These are phyloP conservation scores for Capreolus pygargus DNA, from an alignment of 2,113 vertebrate genomes.

Conservation along the genomic window DNA sequence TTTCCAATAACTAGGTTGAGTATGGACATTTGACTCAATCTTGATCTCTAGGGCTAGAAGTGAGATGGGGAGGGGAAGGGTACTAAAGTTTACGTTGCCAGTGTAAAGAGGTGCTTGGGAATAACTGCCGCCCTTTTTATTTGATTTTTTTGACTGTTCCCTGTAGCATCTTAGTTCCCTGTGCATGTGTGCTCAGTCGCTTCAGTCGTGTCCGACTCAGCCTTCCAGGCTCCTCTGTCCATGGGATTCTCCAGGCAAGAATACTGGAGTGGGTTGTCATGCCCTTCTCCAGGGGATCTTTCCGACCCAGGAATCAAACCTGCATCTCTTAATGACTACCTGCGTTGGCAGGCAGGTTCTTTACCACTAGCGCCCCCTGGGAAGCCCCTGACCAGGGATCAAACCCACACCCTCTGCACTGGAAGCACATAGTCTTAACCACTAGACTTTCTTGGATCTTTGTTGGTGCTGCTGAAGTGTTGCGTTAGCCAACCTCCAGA, in stretches of 20 bases:
- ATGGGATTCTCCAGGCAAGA: background rate
- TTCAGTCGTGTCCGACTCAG: background rate
- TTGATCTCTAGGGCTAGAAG: background rate
- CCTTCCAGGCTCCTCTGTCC: background rate
- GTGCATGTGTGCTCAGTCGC: accelerated
- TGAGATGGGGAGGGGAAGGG: background rate
- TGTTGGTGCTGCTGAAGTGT: background rate
- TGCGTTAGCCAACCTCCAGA: background rate
- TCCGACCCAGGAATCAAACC: background rate
- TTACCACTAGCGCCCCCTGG: background rate
- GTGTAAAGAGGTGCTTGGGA: background rate
- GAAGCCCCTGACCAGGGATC: background rate
- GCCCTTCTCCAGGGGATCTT: background rate
- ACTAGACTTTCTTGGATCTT: background rate
- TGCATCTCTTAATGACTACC: background rate
- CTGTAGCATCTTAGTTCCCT: background rate
- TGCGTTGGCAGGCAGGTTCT: background rate
- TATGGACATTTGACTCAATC: background rate
- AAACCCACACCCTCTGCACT: background rate
- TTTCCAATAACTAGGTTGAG: background rate
- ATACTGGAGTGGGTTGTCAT: background rate
- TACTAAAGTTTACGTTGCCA: background rate
- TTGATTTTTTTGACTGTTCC: background rate
- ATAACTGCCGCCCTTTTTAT: background rate
- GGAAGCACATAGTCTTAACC: background rate